These are phyloP conservation scores for Dicrurus megarhynchus DNA, from an alignment of 2,113 vertebrate genomes.

Conservation along the genomic window DNA sequence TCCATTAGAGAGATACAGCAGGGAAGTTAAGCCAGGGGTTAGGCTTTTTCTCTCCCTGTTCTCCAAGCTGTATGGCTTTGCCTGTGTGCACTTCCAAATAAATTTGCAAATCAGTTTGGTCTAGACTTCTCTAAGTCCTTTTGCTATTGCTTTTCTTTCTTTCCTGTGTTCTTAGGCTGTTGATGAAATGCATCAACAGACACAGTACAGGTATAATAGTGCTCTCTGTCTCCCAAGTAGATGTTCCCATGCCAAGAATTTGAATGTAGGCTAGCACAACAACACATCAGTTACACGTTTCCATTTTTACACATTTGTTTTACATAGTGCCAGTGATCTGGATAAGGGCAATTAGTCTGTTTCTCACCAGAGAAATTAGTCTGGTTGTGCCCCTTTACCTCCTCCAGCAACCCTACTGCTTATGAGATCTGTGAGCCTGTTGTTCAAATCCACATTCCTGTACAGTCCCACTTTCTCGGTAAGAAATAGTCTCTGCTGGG, in stretches of 20 bases:
- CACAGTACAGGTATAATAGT: not conserved
- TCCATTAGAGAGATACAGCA: not conserved
- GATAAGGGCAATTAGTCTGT: conserved; percentile 37
- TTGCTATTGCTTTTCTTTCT: not conserved
- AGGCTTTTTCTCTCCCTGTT: not conserved
- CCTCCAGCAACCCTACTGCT: conserved; percentile 11
- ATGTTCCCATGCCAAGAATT: not conserved
- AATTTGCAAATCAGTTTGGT: not conserved
- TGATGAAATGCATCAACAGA: not conserved
- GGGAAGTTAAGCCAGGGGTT: not conserved
- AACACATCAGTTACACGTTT: not conserved
- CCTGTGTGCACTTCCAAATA: not conserved
- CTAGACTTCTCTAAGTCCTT: not conserved
- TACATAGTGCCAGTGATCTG: conserved; percentile 41
- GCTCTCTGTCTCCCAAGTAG: not conserved
- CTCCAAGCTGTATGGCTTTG: not conserved
- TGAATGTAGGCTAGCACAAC: not conserved
- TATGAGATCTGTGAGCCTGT: conserved; percentile 29
- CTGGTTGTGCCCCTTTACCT: conserved; percentile 6
- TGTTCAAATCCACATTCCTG: conserved; percentile 46
- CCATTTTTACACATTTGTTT: conserved; percentile 15
- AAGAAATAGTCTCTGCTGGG: conserved; percentile 69
- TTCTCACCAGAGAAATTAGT: conserved; percentile 34
- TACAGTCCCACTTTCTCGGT: conserved; percentile 46
- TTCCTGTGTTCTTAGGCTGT: not conserved